Evolutionary conservation across 2,888 invertebrate species (phyloP).

Genomic region (Cryptus viduatorius): DNA sequence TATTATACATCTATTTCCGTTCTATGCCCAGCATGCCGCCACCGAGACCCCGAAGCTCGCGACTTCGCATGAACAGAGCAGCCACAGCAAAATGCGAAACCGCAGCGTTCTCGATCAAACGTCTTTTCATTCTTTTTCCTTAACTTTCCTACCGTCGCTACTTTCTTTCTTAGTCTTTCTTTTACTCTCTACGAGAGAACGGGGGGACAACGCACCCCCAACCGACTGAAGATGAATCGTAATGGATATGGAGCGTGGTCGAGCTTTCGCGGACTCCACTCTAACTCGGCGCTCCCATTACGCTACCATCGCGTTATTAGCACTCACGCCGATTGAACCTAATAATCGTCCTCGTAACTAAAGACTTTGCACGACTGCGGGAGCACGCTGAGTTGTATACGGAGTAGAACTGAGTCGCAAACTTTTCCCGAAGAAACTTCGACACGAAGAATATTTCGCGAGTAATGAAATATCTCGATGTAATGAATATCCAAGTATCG

Average conservation of each 20-base stretch:
- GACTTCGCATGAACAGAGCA: constrained; percentile 31
- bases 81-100: constrained; percentile 54
- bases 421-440: constrained; percentile 26
- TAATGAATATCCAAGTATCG: constrained; percentile 9
- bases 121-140: constrained; percentile 9
- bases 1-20: constrained; percentile 78
- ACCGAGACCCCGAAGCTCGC: constrained; percentile 36
- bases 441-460: constrained; percentile 11
- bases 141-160: constrained; percentile 7
- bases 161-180: constrained; percentile 28
- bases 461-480: constrained; percentile 21
- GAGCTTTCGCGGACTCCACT: constrained; percentile 61
- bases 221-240: constrained; percentile 56
- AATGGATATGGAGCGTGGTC: constrained; percentile 64
- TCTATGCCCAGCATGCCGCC: constrained; percentile 56
- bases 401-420: constrained; percentile 7
- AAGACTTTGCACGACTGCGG: constrained; percentile 36
- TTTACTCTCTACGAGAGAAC: constrained; percentile 18
- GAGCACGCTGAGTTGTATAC: constrained; percentile 66
- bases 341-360: constrained; percentile 73
- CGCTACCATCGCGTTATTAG: constrained; percentile 78
- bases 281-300: constrained; percentile 50
- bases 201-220: constrained; percentile 45
- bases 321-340: constrained; percentile 78
- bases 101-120: constrained; percentile 60